A percentile compares a stretch with the other conserved stretches of the same genome.
Evolutionary conservation across 2,888 invertebrate genomes (phyloP).

Genomic region (Dimorphilus gyrociliatus): DNA sequence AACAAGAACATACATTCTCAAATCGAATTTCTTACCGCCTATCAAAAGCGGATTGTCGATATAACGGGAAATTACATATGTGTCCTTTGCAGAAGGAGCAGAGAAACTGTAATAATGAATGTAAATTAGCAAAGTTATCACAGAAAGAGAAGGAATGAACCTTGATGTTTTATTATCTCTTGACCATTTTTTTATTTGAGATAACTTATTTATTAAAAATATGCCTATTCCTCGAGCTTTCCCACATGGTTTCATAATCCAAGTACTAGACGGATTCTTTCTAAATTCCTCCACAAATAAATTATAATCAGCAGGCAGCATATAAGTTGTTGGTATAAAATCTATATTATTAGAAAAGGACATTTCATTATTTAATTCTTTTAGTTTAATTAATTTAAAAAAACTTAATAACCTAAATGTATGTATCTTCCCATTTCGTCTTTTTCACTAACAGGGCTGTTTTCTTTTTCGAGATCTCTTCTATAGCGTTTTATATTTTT

Average conservation of each 20-base stretch:
- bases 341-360: too few species aligned
- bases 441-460: slow-evolving; percentile 66
- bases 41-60: slow-evolving; percentile 85
- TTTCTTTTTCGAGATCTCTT: slow-evolving; percentile 76
- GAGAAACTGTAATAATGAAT: slow-evolving; percentile 21
- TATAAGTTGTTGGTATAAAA: slow-evolving; percentile 81
- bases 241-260: slow-evolving; percentile 95
- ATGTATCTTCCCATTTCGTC: slow-evolving; percentile 44
- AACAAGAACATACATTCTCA: slow-evolving; percentile 75
- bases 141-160: not conserved
- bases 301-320: slow-evolving; percentile 85
- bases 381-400: not conserved
- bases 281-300: slow-evolving; percentile 91
- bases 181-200: slow-evolving; percentile 58
- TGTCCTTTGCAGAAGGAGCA: slow-evolving; percentile 34
- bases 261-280: slow-evolving; percentile 79
- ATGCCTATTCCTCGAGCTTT: slow-evolving; percentile 61
- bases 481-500: slow-evolving; percentile 87
- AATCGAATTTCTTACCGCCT: slow-evolving; percentile 87
- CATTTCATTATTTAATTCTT: too few species aligned
- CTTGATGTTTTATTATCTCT: slow-evolving; percentile 35
- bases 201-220: slow-evolving; percentile 81
- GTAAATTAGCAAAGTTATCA: slow-evolving; percentile 1
- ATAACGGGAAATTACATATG: slow-evolving; percentile 85
- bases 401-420: slow-evolving; percentile 25